Evolutionary conservation across 2,113 vertebrate genomes (phyloP).

Genomic region (human (Homo sapiens)): DNA sequence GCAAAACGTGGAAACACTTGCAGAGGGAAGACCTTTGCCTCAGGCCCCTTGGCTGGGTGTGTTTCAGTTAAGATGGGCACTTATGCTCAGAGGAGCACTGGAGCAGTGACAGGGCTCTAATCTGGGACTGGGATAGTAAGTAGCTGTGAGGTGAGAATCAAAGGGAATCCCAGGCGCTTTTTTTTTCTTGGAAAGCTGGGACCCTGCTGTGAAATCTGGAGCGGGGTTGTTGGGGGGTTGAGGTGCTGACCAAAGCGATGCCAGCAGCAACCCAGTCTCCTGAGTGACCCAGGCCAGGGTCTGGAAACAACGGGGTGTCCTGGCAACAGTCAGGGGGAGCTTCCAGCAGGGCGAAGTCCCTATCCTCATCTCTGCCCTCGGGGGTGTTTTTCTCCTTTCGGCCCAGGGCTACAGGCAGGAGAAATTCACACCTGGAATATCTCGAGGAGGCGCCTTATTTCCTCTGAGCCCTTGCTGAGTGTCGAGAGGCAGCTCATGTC

Average conservation of each 20-base stretch:
- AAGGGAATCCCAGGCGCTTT: background rate
- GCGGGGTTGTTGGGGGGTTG: background rate
- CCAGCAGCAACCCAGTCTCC: background rate
- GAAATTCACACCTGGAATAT: background rate
- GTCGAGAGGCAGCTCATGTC: accelerated
- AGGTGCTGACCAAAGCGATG: accelerated
- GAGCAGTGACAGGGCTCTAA: background rate
- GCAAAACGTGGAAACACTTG: background rate
- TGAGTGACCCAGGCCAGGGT: background rate
- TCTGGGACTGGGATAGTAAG: background rate
- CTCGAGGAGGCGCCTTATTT: background rate
- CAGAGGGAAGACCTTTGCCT: background rate
- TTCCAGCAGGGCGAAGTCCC: background rate
- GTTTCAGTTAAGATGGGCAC: background rate
- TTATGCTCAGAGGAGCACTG: background rate
- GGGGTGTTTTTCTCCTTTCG: background rate
- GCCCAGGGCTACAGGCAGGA: background rate
- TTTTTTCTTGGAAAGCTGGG: background rate
- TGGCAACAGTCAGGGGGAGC: no score
- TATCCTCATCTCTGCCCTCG: background rate
- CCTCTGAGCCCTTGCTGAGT: background rate
- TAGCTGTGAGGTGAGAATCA: background rate
- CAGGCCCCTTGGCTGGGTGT: background rate
- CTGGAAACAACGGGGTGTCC: background rate
- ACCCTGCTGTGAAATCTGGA: background rate